These are phyloP conservation scores for Metalampra italica DNA, from an alignment of 2,888 invertebrate genomes.

Conservation along the genomic window DNA sequence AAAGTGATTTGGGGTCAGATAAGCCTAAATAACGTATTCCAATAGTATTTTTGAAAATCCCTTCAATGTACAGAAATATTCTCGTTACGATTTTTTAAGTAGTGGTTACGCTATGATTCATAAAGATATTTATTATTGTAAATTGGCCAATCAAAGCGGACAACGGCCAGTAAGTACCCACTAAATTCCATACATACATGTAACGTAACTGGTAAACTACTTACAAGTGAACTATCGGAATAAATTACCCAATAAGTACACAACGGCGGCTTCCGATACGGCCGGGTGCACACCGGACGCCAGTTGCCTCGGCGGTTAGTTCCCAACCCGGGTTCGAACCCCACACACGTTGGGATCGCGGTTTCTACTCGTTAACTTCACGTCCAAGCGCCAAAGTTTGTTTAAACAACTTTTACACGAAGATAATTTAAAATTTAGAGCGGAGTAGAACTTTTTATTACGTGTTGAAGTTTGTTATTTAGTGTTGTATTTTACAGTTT, in stretches of 20 bases:
- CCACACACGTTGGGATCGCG: constrained; percentile 61
- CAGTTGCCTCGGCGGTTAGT: constrained; percentile 70
- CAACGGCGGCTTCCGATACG: constrained; percentile 67
- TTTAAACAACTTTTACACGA: background rate
- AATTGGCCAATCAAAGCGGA: too few species aligned
- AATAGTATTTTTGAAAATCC: too few species aligned
- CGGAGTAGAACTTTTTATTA: constrained; percentile 9
- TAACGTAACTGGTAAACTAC: background rate
- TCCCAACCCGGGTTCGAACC: constrained; percentile 60
- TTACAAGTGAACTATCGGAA: constrained; percentile 32
- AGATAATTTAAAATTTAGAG: background rate
- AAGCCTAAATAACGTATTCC: too few species aligned
- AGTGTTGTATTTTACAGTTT: background rate
- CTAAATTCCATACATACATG: too few species aligned
- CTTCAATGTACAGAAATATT: too few species aligned
- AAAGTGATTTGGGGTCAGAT: too few species aligned
- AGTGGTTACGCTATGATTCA: too few species aligned
- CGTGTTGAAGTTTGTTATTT: background rate
- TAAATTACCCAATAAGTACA: constrained; percentile 58
- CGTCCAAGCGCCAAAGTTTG: background rate
- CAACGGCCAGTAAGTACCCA: too few species aligned
- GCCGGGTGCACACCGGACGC: constrained; percentile 61
- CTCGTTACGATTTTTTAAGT: too few species aligned
- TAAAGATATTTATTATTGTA: too few species aligned
- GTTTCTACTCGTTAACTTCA: constrained; percentile 16